Base-by-base conservation (phyloP, 2,888 invertebrate species). In the Xestia sexstrigata region DNA sequence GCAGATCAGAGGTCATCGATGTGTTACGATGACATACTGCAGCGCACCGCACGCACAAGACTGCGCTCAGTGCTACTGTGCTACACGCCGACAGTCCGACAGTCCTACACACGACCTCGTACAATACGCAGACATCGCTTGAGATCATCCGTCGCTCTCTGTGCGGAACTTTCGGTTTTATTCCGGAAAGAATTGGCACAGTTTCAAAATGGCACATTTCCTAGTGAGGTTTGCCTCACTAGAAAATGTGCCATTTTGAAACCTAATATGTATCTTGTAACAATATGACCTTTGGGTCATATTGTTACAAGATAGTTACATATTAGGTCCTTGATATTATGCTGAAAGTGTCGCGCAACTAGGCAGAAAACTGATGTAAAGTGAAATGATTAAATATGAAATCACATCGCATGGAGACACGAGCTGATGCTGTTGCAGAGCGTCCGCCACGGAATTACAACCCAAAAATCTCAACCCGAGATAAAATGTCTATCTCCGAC, bases 121-220 rank as follows among this genome's bases (percentile, higher is more conserved):
- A 35, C 49, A 39, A 52, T 42, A 26, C 15, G 39, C 45, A 13
- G 49, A 26, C 65, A 20, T 26, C 20, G 67, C 62, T 35, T n/a
- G 35, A 35, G n/a, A 63, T 68, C 42, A 73, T 71, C 62, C 55
- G 75, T 45, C 62, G 26, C 70, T 55, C 63, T 45, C 26, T 9
- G 39, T 20, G 65, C 58, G 39, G 69, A 68, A 58, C 60, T 78
- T 49, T 75, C 35, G 63, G 65, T 72, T 74, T 55, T 58, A 42
- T 68, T 74, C 65, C n/a, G 23, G 30, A 20, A 70, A 20, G 20
- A 71, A 26, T 84, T 81, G 78, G 73, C 84, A 81, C 17, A 71
- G 63, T 68, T 52, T 81, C 78, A 84, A 72, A 76, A 70, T 70
- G n/a, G 39, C 47, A 47, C 49, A 39, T 66, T 67, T 60, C 20